phyloP scores from a whole-genome alignment of 2,113 vertebrate species.

The Coryphaenoides rupestris region DNA sequence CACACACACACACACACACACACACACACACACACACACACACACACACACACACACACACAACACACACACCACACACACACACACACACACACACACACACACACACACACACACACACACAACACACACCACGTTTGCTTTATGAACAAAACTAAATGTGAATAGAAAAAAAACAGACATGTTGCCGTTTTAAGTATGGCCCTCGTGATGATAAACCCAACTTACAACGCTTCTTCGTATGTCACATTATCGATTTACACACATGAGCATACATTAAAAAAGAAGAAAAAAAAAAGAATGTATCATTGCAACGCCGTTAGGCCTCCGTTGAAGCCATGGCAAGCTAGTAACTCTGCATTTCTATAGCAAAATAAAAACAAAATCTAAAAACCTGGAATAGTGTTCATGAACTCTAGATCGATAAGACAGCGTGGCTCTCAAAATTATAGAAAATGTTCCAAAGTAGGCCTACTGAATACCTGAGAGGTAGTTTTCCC shows the following conservation, averaged over 20 bases:
- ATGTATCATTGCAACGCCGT: conserved; percentile 68
- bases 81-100: too few species aligned
- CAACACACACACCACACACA: too few species aligned
- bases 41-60: too few species aligned
- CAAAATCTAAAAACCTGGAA: conserved; percentile 44
- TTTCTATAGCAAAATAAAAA: conserved; percentile 41
- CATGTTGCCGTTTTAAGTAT: conserved; percentile 67
- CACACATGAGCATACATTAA: conserved; percentile 2
- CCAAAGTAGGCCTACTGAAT: conserved; percentile 66
- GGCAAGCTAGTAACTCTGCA: conserved; percentile 65
- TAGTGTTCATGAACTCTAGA: conserved; percentile 59
- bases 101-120: too few species aligned
- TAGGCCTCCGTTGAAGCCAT: conserved; percentile 59
- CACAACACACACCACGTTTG: too few species aligned
- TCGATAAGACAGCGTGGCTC: conserved; percentile 52
- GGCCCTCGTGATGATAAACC: conserved; percentile 52
- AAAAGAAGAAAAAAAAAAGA: conserved; percentile 15
- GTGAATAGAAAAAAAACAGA: conserved; percentile 53
- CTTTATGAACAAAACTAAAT: conserved; percentile 16
- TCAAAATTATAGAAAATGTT: conserved; percentile 59
- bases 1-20: too few species aligned
- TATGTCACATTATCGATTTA: conserved; percentile 35
- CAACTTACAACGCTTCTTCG: conserved; percentile 6
- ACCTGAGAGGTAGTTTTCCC: conserved; percentile 74
- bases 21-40: too few species aligned